Evolutionary conservation across 1,140 invertebrate species (phyloP), one percentile per base, ranked within the genome.

Genomic region (Euborellia annulipes): DNA sequence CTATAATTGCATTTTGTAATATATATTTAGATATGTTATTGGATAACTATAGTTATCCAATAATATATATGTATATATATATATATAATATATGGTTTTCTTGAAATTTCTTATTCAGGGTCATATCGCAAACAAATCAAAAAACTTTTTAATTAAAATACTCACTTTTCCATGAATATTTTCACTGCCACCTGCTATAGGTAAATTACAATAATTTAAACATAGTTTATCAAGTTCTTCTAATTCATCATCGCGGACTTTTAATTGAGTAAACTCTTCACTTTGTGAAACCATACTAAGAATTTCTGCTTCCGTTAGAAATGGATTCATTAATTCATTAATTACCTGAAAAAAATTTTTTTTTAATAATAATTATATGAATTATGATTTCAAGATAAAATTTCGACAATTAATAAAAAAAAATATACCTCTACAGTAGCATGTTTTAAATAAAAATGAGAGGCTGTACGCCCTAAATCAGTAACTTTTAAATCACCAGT

Each of bases 381-480:
- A n/a, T n/a, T n/a, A n/a, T n/a, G n/a, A n/a, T n/a, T n/a, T n/a
- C n/a, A 27, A 27, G 4, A 27, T 6, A 11, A 27, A 27, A 27
- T 27, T 27, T 27, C 11, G 23, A 27, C 4, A 27, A 27, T 27
- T 6, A 4, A 27, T 27, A 27, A 27, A 27, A 27, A 27, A 6
- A 6, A 6, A 27, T 11, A 85, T 32, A 83, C 77, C 63, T 93
- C 85, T 53, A 98, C 82, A 0, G 94, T 98, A 55, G 94, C 88
- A 62, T 90, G 90, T 55, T 94, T 97, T 36, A 99, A 90, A 62
- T 99, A 99, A 66, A 84, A 98, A 64, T 97, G 88, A 60, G 91
- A 95, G 1, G 95, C 91, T 40, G 89, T 97, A 46, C 95, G 72
- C 1, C 96, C 96, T 36, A 95, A 66, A 67, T 98, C 93, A 70